phyloP scores from a whole-genome alignment of 2,113 vertebrate species.

The Varanus salvator region DNA sequence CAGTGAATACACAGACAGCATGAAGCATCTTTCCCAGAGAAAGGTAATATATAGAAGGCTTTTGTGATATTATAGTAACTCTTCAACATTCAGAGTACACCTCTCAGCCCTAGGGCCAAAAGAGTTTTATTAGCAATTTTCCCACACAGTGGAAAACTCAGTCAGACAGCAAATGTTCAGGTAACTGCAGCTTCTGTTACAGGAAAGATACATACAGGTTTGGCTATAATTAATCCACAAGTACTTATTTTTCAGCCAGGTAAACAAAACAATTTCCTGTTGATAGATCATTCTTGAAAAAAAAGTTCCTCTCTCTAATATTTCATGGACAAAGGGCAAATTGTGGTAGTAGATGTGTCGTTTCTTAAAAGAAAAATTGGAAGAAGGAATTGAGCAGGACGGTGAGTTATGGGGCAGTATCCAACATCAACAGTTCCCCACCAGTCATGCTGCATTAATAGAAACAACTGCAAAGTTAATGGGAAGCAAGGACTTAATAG shows the following conservation, averaged over 20 bases:
- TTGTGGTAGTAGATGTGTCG: no score
- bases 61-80: neutral
- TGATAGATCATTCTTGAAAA: neutral
- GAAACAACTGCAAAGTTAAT: no score
- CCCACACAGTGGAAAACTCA: conserved; percentile 23
- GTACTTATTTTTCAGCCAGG: conserved; percentile 1
- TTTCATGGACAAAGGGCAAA: neutral
- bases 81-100: neutral
- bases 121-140: conserved; percentile 29
- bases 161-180: neutral
- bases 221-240: conserved; percentile 6
- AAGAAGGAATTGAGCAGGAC: neutral
- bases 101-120: neutral
- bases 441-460: no score
- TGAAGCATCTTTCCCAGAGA: conserved; percentile 25
- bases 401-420: neutral
- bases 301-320: neutral
- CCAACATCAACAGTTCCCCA: no score
- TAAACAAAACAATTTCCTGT: neutral
- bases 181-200: conserved; percentile 12
- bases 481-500: no score
- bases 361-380: neutral
- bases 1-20: conserved; percentile 34
- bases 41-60: neutral
- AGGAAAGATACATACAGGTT: neutral